Evolutionary conservation across 2,888 invertebrate genomes (phyloP).

Genomic region (Xanthorhoe designata): DNA sequence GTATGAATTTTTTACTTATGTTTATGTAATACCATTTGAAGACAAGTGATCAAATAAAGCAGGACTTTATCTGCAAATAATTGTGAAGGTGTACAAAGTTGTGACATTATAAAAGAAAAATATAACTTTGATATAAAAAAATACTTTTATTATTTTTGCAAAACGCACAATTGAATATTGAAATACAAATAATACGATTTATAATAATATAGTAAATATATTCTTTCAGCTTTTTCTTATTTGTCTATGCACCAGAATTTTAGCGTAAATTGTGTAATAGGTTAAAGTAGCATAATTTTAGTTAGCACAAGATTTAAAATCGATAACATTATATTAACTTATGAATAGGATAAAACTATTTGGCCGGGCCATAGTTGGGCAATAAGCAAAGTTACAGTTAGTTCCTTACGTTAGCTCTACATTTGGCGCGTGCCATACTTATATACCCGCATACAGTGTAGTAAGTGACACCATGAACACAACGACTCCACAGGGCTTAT

Average conservation of each 20-base stretch:
- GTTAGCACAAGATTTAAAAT: slow-evolving; percentile 44
- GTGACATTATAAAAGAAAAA: slow-evolving; percentile 50
- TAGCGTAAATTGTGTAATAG: slow-evolving; percentile 45
- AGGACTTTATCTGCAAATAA: slow-evolving; percentile 47
- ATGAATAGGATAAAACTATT: slow-evolving; percentile 34
- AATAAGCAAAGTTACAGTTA: slow-evolving; percentile 29
- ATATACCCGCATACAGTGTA: slow-evolving; percentile 12
- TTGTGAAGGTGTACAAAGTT: slow-evolving; percentile 35
- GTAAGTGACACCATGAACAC: slow-evolving; percentile 32
- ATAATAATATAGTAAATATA: slow-evolving; percentile 56
- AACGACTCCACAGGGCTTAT: slow-evolving; percentile 28
- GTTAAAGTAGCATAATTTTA: slow-evolving; percentile 38
- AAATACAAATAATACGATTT: slow-evolving; percentile 44
- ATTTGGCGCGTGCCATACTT: slow-evolving; percentile 34
- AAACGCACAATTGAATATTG: slow-evolving; percentile 46
- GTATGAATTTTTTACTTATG: slow-evolving; percentile 20
- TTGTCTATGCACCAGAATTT: slow-evolving; percentile 64
- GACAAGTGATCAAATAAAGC: slow-evolving; percentile 43
- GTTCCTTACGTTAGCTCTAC: slow-evolving; percentile 23
- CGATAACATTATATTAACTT: slow-evolving; percentile 39
- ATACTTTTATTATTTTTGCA: slow-evolving; percentile 55
- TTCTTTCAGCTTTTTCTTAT: slow-evolving; percentile 57
- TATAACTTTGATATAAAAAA: slow-evolving; percentile 60
- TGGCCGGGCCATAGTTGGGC: slow-evolving; percentile 27
- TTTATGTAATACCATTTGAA: slow-evolving; percentile 14